Conservation (phyloP, 2,888 invertebrate genomes). For the Torymus aiolomorphi region DNA sequence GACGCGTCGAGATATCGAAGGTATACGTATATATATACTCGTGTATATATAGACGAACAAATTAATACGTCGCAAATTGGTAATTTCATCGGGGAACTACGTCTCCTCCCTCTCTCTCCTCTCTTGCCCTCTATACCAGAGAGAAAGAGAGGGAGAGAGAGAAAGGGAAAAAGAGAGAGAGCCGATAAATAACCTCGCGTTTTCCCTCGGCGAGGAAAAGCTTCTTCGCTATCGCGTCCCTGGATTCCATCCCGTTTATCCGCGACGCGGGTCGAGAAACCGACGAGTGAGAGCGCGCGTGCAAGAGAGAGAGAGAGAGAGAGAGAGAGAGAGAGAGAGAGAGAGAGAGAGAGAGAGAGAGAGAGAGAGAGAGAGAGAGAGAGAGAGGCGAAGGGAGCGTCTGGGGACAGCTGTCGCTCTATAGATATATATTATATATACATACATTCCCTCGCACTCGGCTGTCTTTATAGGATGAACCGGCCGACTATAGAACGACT, state of each 20-base stretch:
- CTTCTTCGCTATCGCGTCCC: too few relatives aligned
- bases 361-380: too few relatives aligned
- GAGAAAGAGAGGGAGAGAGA: constrained; percentile 4
- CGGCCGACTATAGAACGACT: not conserved
- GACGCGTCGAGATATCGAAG: too few relatives aligned
- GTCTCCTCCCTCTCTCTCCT: not conserved
- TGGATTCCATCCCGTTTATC: constrained; percentile 37
- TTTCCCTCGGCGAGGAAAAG: constrained; percentile 1
- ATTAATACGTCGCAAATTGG: constrained; percentile 31
- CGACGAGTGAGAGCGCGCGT: too few relatives aligned
- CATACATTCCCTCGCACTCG: not conserved
- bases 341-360: too few relatives aligned
- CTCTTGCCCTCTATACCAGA: too few relatives aligned
- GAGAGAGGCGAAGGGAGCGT: not conserved
- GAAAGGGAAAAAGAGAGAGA: constrained; percentile 17
- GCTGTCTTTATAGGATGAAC: constrained; percentile 13
- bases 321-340: too few relatives aligned
- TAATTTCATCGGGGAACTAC: constrained; percentile 33
- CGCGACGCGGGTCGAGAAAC: not conserved
- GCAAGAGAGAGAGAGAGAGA: too few relatives aligned
- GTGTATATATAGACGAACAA: not conserved
- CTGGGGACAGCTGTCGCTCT: constrained; percentile 33
- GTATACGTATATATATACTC: too few relatives aligned
- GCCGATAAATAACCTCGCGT: constrained; percentile 30
- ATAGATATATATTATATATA: not conserved